Percentiles rank a stretch among this genome's conserved stretches.
These are phyloP conservation scores for Microtus ochrogaster DNA, from an alignment of 2,113 vertebrate genomes.

Conservation along the genomic window DNA sequence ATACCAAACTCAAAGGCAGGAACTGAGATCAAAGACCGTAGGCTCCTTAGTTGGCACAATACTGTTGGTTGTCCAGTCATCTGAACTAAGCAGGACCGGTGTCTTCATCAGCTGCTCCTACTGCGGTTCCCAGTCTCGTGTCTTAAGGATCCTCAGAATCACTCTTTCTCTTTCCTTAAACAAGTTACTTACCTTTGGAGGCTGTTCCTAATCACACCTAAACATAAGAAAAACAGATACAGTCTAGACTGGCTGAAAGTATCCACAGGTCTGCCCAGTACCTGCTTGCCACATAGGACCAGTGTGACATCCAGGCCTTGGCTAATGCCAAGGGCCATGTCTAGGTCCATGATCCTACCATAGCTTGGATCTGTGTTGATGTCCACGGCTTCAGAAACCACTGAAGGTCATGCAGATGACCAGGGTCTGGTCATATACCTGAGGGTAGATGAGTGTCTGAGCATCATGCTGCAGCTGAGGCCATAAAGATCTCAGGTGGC, in stretches of 20 bases:
- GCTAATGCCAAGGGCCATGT: no score
- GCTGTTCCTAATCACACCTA: neutral
- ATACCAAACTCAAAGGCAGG: neutral
- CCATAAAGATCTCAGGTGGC: no score
- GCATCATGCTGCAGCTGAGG: no score
- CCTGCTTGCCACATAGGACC: no score
- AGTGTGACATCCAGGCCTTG: no score
- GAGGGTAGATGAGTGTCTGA: no score
- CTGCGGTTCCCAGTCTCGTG: fast-evolving
- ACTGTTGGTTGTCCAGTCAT: neutral
- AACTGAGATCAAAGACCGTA: neutral
- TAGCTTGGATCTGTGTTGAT: no score
- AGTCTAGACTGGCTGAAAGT: neutral
- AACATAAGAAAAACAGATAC: neutral
- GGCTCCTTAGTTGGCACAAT: neutral
- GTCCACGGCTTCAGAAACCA: no score
- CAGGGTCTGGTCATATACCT: no score
- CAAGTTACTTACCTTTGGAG: neutral
- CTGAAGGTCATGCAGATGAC: no score
- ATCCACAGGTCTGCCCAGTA: neutral
- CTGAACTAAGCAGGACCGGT: neutral
- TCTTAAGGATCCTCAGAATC: neutral
- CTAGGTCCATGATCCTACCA: no score
- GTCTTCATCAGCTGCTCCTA: fast-evolving
- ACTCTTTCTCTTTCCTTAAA: neutral